A percentile compares a stretch with the other conserved stretches of the same genome.
phyloP scores from a whole-genome alignment of 2,113 vertebrate species.

The Pelodiscus sinensis region DNA sequence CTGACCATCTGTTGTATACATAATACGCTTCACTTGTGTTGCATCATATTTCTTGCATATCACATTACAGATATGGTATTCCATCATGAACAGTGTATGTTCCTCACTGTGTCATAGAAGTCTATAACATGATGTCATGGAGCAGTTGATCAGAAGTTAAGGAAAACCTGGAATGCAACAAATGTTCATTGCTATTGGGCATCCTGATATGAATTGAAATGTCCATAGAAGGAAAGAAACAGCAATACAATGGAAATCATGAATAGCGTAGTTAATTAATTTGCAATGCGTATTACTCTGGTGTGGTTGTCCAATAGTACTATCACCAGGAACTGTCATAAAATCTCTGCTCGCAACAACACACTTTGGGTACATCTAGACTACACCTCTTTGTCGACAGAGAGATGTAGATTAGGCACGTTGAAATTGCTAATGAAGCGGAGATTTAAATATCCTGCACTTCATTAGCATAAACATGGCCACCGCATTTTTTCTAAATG shows the following conservation, averaged over 20 bases:
- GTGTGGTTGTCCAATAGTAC: background rate
- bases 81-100: slow-evolving; percentile 14
- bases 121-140: slow-evolving; percentile 48
- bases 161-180: slow-evolving; percentile 2
- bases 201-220: slow-evolving; percentile 60
- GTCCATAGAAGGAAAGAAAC: slow-evolving; percentile 51
- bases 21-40: background rate
- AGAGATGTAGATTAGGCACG: no score
- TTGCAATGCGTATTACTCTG: background rate
- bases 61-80: background rate
- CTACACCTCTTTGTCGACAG: no score
- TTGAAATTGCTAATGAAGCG: no score
- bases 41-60: background rate
- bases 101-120: slow-evolving; percentile 26
- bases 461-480: no score
- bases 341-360: background rate
- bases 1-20: accelerated
- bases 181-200: slow-evolving; percentile 50
- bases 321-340: background rate
- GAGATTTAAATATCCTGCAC: no score
- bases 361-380: background rate
- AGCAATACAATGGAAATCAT: slow-evolving; percentile 14
- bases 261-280: background rate
- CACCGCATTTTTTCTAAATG: no score
- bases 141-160: slow-evolving; percentile 60